phyloP scores from a whole-genome alignment of 2,888 invertebrate genomes.

The Kuschelorhynchus macadamiae region DNA sequence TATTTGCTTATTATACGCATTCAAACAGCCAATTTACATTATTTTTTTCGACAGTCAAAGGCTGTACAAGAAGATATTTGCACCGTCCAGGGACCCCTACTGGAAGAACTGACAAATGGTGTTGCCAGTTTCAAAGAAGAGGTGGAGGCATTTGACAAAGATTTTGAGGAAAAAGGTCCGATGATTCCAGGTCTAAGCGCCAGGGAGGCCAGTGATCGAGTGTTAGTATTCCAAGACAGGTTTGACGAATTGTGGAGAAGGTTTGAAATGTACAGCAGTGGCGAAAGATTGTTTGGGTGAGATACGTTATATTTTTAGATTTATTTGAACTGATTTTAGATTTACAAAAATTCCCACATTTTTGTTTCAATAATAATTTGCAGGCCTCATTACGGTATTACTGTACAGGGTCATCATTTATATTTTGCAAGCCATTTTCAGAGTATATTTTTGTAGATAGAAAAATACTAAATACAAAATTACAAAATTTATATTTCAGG shows the following conservation, averaged over 20 bases:
- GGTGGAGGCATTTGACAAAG: constrained; percentile 78
- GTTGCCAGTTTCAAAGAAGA: constrained; percentile 77
- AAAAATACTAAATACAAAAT: no score
- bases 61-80: constrained; percentile 80
- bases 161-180: constrained; percentile 85
- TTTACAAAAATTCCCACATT: no score
- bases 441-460: no score
- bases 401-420: no score
- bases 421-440: no score
- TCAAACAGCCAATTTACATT: no score
- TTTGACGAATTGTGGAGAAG: constrained; percentile 88
- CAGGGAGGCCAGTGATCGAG: constrained; percentile 88
- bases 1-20: no score
- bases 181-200: constrained; percentile 88
- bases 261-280: constrained; percentile 84
- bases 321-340: neutral
- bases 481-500: no score
- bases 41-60: no score
- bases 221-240: constrained; percentile 81
- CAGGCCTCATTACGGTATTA: no score
- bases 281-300: constrained; percentile 67
- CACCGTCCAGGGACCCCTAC: constrained; percentile 82
- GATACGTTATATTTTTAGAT: neutral
- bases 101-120: constrained; percentile 80
- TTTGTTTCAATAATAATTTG: no score